Base-by-base conservation (phyloP, 2,888 invertebrate genomes). In the Philhelius pedissequus region DNA sequence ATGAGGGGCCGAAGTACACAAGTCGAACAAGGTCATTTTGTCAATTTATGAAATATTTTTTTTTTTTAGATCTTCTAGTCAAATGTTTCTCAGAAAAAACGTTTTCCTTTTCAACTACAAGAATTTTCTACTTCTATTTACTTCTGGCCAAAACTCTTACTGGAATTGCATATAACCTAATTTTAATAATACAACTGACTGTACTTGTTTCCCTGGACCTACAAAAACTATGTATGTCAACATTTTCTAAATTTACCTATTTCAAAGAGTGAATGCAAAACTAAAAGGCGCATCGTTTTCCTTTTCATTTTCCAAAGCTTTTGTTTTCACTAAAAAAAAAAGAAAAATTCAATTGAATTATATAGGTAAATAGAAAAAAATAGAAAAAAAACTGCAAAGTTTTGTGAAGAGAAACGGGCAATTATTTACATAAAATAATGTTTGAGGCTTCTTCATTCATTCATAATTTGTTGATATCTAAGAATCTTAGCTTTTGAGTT, bases 391-490 rank as follows among this genome's bases (percentile, higher is more conserved):
- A 22, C 20, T 38, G 25, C 69, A 77, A n/a, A 70, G 62, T 77
- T 62, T 52, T 70, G 11, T 32, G 35, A 32, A 56, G 13, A 13
- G 54, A 52, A 77, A 77, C 45, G 43, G 43, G 69, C 69, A 70
- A 77, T 60, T 69, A 60, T 50, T 69, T 68, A 69, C 40, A 60
- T 50, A 76, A 50, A 68, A 58, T 60, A 25, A n/a, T 60, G 15
- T 25, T 60, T 25, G 40, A 60, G 58, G n/a, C 25, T 60, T 2
- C n/a, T 40, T 15, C 58, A 60, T 60, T 60, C 25, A 60, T 40
- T 22, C 38, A 40, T 40, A 9, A 35, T 35, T 13, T 3, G 4
- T 43, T 27, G 22, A 5, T 15, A 40, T 43, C 11, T 43, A 27
- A 40, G 25, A 43, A 43, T 60, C 38, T 58, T 7, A 35, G 56